Base-by-base conservation (phyloP, 2,113 vertebrate genomes). In the Lichenostomus cassidix region DNA sequence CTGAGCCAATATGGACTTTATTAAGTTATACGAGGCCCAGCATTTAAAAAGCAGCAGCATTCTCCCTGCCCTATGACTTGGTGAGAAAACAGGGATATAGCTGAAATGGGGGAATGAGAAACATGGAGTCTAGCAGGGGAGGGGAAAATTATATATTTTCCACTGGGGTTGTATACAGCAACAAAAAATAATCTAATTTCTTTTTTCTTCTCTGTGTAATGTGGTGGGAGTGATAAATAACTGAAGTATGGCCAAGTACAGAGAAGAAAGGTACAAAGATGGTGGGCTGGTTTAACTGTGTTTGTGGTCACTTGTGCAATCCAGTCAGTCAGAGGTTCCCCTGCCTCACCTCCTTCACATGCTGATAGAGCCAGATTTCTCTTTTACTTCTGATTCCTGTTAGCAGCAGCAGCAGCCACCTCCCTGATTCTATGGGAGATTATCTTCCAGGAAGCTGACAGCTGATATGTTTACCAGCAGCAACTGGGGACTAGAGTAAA, bases 351-450 rank as follows among this genome's bases (percentile, higher is more conserved):
- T 39, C 22, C 42, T 71, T 76, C 44, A 3, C 41, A 62, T 80
- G 74, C 93, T 87, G 87, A 82, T 56, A 41, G 74, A 78, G 62
- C n/a, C 58, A 63, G 33, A 87, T 87, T 78, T 31, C 55, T 70
- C 13, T 56, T 56, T 33, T 44, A 1, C 47, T 64, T n/a, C 25
- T 31, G 27, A 82, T 29, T 3, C 67, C 31, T 59, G 39, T 63
- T 84, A 73, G 49, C 77, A 74, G 50, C 65, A 60, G 50, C 37
- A 64, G 76, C 84, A 59, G 53, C 60, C 81, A 41, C 78, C 69
- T 94, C 94, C 90, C 74, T 75, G 64, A 91, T 92, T 58, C 49
- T 55, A 7, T 87, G 80, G 83, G n/a, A 89, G 86, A 92, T 96
- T 37, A 59, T 77, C 52, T 75, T 74, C 80, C 78, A 69, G 78